phyloP scores from a whole-genome alignment of 2,113 vertebrate species.

The Muntiacus reevesi region DNA sequence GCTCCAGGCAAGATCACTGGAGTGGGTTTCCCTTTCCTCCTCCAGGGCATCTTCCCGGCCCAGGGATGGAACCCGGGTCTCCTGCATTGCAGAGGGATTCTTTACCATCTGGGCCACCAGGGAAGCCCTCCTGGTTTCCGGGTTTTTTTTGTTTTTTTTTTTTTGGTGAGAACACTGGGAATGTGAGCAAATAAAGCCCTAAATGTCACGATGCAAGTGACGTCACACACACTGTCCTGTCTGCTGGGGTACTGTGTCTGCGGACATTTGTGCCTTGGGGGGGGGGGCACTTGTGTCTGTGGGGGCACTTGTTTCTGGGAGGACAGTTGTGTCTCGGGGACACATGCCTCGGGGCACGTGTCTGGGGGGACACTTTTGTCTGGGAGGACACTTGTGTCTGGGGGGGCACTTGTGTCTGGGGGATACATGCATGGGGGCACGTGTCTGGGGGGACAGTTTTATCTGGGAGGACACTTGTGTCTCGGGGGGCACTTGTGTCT shows the following conservation, averaged over 20 bases:
- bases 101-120: neutral
- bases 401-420: too few relatives aligned
- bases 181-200: neutral
- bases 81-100: neutral
- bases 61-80: neutral
- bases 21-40: neutral
- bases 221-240: fast-evolving
- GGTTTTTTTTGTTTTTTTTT: too few relatives aligned
- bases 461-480: too few relatives aligned
- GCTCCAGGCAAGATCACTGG: neutral
- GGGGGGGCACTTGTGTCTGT: neutral
- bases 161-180: fast-evolving
- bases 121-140: neutral
- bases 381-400: too few relatives aligned
- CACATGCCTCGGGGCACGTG: too few relatives aligned
- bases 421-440: too few relatives aligned
- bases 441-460: too few relatives aligned
- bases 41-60: neutral
- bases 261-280: neutral
- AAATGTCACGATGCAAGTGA: fast-evolving
- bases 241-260: neutral
- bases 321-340: fast-evolving
- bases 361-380: too few relatives aligned
- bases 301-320: neutral
- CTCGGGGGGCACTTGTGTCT: too few relatives aligned